Conservation (phyloP, 2,888 invertebrate genomes). For the Lymantria dispar region DNA sequence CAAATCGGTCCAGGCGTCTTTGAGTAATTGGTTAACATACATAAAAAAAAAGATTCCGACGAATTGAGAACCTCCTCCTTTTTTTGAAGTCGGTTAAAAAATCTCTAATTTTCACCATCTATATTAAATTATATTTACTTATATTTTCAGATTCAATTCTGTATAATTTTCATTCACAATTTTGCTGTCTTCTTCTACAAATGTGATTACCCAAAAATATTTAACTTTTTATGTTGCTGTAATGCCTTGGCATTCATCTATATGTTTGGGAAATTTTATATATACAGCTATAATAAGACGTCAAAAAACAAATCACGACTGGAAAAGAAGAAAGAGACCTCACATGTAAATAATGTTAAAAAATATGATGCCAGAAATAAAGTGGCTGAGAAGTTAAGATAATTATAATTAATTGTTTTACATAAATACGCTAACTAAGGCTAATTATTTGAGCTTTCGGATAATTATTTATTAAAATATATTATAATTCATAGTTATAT, state of each 20-base stretch:
- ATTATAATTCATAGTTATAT: no score
- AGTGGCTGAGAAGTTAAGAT: constrained; percentile 21
- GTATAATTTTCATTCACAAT: constrained; percentile 22
- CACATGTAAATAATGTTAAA: constrained; percentile 13
- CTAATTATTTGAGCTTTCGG: no score
- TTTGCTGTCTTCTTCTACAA: constrained; percentile 23
- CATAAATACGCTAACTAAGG: background rate
- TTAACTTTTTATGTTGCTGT: constrained; percentile 1
- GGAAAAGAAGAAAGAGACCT: constrained; percentile 9
- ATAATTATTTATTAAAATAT: no score
- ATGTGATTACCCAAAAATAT: constrained; percentile 13
- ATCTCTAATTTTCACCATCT: no score
- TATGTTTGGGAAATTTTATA: constrained; percentile 33
- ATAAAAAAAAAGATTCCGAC: no score
- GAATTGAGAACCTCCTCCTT: no score
- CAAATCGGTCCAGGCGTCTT: no score
- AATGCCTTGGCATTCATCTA: constrained; percentile 22
- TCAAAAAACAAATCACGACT: constrained; percentile 5
- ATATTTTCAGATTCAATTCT: constrained; percentile 26
- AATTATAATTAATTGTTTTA: background rate
- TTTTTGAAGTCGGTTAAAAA: no score
- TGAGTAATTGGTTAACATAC: no score
- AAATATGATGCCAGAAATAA: constrained; percentile 10
- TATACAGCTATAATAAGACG: constrained; percentile 13
- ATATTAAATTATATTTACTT: background rate